Base-by-base conservation (phyloP, 2,888 invertebrate genomes). In the Aelia acuminata region DNA sequence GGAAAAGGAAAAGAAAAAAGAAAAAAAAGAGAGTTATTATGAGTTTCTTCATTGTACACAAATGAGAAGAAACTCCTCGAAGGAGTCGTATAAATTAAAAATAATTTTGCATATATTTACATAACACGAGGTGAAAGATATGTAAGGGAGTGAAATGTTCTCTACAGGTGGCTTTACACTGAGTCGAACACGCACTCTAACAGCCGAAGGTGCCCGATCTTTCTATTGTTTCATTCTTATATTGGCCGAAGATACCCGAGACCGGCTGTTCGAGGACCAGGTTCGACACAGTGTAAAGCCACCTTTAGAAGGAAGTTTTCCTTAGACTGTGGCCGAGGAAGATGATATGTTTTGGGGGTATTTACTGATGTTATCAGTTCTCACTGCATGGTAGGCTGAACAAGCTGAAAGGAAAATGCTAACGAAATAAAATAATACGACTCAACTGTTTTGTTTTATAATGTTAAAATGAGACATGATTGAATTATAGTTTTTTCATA, bases 21-120 rank as follows among this genome's bases (percentile, higher is more conserved):
- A 80, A n/a, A 26, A 80, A 22, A 80, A 80, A 26, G n/a, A 75
- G 39, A 43, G 26, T 57, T 57, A 80, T 80, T 80, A 80, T 4
- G 80, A 47, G n/a, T 39, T 80, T n/a, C 80, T 80, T 47, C 80
- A 80, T 80, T 80, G 80, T 80, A 80, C 43, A 80, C 80, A 80
- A 80, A 80, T 80, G 80, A 80, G 80, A 80, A 80, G 80, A 80
- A 80, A 80, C 80, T 43, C 43, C 13, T 13, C n/a, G 35, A 43
- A 3, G 22, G 80, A n/a, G 80, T 80, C 3, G 43, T 80, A 80
- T 70, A 80, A 80, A 80, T 80, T 47, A 80, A n/a, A 80, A n/a
- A 43, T 80, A 80, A 43, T n/a, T 80, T 80, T 43, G n/a, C 80
- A 80, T 80, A 80, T 13, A 80, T 80, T 80, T 43, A 47, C 80